Evolutionary conservation across 2,888 invertebrate species (phyloP), one percentile per base, ranked within the genome.

Genomic region (Mesorhabditis sp.): DNA sequence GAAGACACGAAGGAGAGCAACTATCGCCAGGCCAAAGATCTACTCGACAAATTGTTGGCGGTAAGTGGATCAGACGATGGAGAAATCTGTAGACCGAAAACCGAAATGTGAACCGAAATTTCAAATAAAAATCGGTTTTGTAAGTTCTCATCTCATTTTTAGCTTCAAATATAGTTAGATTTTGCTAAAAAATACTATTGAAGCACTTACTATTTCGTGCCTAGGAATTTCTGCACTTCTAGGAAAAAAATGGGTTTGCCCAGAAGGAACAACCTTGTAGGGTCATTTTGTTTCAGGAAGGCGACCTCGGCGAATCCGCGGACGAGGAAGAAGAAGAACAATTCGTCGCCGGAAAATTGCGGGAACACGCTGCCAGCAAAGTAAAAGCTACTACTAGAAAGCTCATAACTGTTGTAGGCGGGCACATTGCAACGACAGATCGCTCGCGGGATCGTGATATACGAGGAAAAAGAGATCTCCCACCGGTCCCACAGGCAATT

Each of bases 1-100:
- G 82, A 82, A 58, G 82, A 82, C 71, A 72, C 66, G 5, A 77
- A 80, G 65, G 78, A 80, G 45, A 71, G 77, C 62, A 75, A 81
- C 65, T 80, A 75, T 67, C 74, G 80, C 44, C 79, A 82, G 67
- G 80, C 82, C 2, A 82, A 82, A 50, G 71, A 75, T 66, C 68
- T 82, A 28, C 70, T 82, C 43, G 79, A 81, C 44, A 79, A 77
- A 67, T 67, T 82, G 66, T 76, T 80, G 74, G 82, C 78, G 41
- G 58, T 50, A 28, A 28, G 28, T 28, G 28, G 2, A 28, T 28
- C 28, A 28, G 28, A 28, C 28, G 28, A 28, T 28, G 28, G 28
- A 28, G 28, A 28, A n/a, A n/a, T n/a, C n/a, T n/a, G n/a, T n/a
- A n/a, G n/a, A n/a, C n/a, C n/a, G n/a, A n/a, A n/a, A n/a, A n/a